Percentiles rank a stretch among this genome's conserved stretches.
These are phyloP conservation scores for Hydrolagus colliei DNA, from an alignment of 2,797 vertebrate species.

Conservation along the genomic window DNA sequence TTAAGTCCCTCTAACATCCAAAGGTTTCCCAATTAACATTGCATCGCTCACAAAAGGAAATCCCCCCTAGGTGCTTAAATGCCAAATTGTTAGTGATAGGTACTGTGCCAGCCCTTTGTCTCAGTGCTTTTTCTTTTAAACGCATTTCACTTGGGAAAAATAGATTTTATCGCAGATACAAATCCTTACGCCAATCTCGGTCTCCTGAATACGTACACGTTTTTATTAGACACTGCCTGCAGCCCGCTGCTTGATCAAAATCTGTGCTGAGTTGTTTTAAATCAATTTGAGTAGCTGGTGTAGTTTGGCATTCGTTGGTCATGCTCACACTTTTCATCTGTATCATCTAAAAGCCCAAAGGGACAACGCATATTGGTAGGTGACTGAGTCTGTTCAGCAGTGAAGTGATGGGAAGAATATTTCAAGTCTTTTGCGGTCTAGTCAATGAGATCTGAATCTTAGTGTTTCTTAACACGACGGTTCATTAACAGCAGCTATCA, in stretches of 20 bases:
- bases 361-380: constrained; percentile 1
- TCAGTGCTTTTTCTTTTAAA: background rate
- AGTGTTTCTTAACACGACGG: too few relatives aligned
- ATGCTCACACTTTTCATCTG: background rate
- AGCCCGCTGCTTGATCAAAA: constrained; percentile 14
- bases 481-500: too few relatives aligned
- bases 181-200: constrained; percentile 9
- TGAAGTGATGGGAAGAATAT: constrained; percentile 4
- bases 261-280: constrained; percentile 12
- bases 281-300: constrained; percentile 5
- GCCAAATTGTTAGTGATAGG: background rate
- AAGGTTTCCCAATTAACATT: too few relatives aligned
- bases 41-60: background rate
- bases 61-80: background rate
- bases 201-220: background rate
- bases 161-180: constrained; percentile 21
- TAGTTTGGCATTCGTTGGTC: background rate
- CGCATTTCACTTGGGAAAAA: background rate
- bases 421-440: background rate
- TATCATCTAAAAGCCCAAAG: constrained; percentile 11
- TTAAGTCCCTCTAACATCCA: too few relatives aligned
- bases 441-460: too few relatives aligned
- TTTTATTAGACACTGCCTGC: constrained; percentile 8
- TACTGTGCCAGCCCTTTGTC: background rate
- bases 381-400: background rate